These are phyloP conservation scores for Prosopocoilus inquinatus DNA, from an alignment of 2,888 invertebrate species.

Conservation along the genomic window DNA sequence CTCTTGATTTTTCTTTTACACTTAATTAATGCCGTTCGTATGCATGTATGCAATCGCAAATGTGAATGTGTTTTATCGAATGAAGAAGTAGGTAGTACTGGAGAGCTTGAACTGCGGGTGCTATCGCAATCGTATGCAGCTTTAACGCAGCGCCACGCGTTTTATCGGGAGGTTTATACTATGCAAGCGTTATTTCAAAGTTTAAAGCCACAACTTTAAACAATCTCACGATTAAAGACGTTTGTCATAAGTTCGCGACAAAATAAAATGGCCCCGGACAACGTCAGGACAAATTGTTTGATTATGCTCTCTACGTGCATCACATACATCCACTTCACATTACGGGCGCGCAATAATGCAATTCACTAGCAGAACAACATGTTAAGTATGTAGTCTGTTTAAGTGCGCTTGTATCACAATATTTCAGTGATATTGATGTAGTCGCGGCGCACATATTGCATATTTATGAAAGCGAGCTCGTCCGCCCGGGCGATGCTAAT, in stretches of 20 bases:
- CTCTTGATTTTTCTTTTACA: not conserved
- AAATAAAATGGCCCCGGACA: too few relatives aligned
- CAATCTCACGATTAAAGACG: too few relatives aligned
- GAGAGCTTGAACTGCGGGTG: conserved; percentile 1
- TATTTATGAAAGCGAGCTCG: conserved; percentile 10
- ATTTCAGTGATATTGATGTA: conserved; percentile 14
- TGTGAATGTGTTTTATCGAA: conserved; percentile 4
- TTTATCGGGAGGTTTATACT: too few relatives aligned
- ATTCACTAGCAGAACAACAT: conserved; percentile 4
- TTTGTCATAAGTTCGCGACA: too few relatives aligned
- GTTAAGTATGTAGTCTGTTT: conserved; percentile 4
- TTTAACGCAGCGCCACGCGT: too few relatives aligned
- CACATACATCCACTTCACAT: not conserved
- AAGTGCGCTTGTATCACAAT: conserved; percentile 4
- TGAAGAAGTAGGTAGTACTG: not conserved
- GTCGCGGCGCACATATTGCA: conserved; percentile 6
- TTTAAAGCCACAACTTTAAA: too few relatives aligned
- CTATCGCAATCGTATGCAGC: not conserved
- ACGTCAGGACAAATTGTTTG: not conserved
- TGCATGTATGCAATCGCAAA: conserved; percentile 5
- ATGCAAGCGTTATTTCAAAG: too few relatives aligned
- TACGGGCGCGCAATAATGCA: not conserved
- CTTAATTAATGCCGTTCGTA: not conserved
- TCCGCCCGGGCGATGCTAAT: conserved; percentile 22
- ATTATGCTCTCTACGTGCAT: not conserved